phyloP scores from a whole-genome alignment of 2,888 invertebrate genomes.

The Rhagium mordax region DNA sequence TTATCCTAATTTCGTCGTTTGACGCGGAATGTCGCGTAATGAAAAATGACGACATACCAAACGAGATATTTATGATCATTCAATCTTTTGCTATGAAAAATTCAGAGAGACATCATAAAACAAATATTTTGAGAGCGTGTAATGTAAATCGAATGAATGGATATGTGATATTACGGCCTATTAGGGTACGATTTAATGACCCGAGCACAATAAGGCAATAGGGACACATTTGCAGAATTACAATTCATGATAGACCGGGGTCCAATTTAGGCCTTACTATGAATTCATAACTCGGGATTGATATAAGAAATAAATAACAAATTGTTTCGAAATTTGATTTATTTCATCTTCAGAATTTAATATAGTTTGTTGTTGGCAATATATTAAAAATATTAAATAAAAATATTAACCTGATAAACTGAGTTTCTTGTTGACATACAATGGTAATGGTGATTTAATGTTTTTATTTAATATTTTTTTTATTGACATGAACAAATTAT shows the following conservation, averaged over 20 bases:
- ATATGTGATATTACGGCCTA: constrained; percentile 12
- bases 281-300: neutral
- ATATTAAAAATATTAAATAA: too few relatives aligned
- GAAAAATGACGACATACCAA: constrained; percentile 16
- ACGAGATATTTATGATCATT: neutral
- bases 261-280: neutral
- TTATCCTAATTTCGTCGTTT: constrained; percentile 17
- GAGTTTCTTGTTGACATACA: too few relatives aligned
- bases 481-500: too few relatives aligned
- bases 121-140: constrained; percentile 13
- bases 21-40: neutral
- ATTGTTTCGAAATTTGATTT: too few relatives aligned
- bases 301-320: too few relatives aligned
- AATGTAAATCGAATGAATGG: constrained; percentile 30
- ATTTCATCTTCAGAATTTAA: too few relatives aligned
- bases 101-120: constrained; percentile 16
- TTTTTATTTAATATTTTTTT: too few relatives aligned
- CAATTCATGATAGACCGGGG: neutral
- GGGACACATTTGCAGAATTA: constrained; percentile 28
- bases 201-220: constrained; percentile 24
- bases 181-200: constrained; percentile 29
- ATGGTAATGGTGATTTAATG: too few relatives aligned
- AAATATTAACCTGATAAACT: too few relatives aligned
- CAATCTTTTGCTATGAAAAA: constrained; percentile 22
- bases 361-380: too few relatives aligned